phyloP scores from a whole-genome alignment of 2,113 vertebrate genomes.

The Centropus unirufus region DNA sequence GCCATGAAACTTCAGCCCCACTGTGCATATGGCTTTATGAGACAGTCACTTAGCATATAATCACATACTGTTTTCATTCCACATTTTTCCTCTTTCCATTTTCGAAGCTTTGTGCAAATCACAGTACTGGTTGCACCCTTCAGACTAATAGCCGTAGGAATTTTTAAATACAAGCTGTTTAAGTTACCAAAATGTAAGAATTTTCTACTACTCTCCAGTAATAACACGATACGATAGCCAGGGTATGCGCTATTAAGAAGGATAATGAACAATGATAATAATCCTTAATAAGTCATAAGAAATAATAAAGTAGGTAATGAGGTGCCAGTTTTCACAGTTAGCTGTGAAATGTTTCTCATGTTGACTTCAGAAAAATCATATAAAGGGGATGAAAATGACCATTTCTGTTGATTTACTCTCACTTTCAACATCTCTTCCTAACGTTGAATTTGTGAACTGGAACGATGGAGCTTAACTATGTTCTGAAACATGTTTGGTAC shows the following conservation, averaged over 20 bases:
- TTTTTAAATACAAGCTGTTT: conserved; percentile 43
- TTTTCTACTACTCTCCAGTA: conserved; percentile 13
- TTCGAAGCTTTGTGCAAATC: conserved; percentile 40
- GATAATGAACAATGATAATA: conserved; percentile 41
- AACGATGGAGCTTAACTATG: neutral
- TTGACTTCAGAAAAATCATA: conserved; percentile 1
- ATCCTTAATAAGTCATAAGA: conserved; percentile 49
- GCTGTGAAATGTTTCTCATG: conserved; percentile 37
- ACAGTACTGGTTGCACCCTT: neutral
- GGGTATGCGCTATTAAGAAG: conserved; percentile 1
- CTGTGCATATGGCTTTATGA: neutral
- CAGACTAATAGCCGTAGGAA: conserved; percentile 8
- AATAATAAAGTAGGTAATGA: conserved; percentile 52
- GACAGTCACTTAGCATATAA: neutral
- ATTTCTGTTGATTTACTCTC: conserved; percentile 40
- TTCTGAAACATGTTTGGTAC: neutral
- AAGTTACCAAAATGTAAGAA: conserved; percentile 39
- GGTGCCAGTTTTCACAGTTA: conserved; percentile 51
- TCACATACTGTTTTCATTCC: conserved; percentile 8
- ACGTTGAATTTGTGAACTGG: conserved; percentile 23
- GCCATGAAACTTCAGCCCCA: neutral
- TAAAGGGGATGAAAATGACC: conserved; percentile 32
- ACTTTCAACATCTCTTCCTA: neutral
- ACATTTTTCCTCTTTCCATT: conserved; percentile 2
- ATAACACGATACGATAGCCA: neutral